These are phyloP conservation scores for Drosophila picticornis DNA, from an alignment of 2,888 invertebrate genomes.

Conservation along the genomic window DNA sequence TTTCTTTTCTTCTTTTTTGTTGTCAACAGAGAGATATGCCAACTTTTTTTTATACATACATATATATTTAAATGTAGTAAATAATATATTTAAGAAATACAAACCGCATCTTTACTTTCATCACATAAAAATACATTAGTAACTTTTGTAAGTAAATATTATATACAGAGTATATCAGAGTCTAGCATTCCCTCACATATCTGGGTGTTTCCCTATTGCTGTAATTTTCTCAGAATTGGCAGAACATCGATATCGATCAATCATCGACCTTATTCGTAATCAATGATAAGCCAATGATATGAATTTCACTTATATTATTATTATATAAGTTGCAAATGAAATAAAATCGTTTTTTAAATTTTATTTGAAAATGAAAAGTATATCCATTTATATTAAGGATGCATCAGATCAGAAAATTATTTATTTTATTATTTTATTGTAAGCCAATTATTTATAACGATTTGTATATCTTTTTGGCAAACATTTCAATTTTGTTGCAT, in stretches of 20 bases:
- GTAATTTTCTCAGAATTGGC: neutral
- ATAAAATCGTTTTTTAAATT: neutral
- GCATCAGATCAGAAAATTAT: neutral
- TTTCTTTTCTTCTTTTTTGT: constrained; percentile 1
- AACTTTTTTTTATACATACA: neutral
- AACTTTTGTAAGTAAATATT: neutral
- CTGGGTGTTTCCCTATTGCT: neutral
- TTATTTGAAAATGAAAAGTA: neutral
- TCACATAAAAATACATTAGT: neutral
- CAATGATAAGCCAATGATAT: neutral
- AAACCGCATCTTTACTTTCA: neutral
- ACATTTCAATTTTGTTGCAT: neutral
- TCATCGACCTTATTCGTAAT: constrained; percentile 1
- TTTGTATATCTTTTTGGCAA: neutral
- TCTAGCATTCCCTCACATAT: neutral
- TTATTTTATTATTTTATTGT: neutral
- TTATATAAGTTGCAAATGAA: neutral
- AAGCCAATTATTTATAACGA: neutral
- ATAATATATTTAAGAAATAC: neutral
- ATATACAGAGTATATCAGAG: neutral
- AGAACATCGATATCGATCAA: constrained; percentile 2
- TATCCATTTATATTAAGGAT: neutral
- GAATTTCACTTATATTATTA: neutral
- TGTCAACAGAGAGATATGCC: neutral
- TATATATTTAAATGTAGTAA: neutral